Conservation (phyloP, 2,113 vertebrate species). For the Phalacrocorax aristotelis region DNA sequence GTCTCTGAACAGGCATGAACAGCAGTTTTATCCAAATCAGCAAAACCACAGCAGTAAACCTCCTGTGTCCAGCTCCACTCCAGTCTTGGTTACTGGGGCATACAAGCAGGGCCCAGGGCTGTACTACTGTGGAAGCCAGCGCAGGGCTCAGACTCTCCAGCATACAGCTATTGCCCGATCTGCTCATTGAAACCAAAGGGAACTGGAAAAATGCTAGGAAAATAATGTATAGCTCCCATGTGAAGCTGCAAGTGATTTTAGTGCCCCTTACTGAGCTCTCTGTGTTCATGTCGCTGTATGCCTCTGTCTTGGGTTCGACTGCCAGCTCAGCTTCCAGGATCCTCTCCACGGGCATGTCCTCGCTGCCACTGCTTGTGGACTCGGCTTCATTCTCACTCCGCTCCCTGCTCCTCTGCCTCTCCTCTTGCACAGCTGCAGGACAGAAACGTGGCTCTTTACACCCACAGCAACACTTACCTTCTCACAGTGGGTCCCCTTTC, state of each 20-base stretch:
- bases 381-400: constrained; percentile 86
- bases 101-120: not conserved
- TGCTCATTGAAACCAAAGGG: not conserved
- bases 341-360: constrained; percentile 96
- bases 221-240: not conserved
- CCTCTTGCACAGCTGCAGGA: constrained; percentile 89
- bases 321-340: constrained; percentile 94
- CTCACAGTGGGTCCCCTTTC: not conserved
- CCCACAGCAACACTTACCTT: not conserved
- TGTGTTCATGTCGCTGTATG: constrained; percentile 77
- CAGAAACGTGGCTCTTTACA: not conserved
- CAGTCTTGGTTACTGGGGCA: not conserved
- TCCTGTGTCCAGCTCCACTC: not conserved
- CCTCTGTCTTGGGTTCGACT: constrained; percentile 91
- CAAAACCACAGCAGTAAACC: not conserved
- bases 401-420: constrained; percentile 91
- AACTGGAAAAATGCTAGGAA: not conserved
- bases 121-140: not conserved
- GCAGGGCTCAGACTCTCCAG: not conserved
- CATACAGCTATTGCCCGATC: not conserved
- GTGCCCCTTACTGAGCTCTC: constrained; percentile 84
- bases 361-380: constrained; percentile 78
- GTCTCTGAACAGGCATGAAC: rapidly evolving
- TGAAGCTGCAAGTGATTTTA: not conserved
- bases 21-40: not conserved